A percentile compares a stretch with the other conserved stretches of the same genome.
Conservation (phyloP, 2,113 vertebrate genomes). For the Furnarius figulus region DNA sequence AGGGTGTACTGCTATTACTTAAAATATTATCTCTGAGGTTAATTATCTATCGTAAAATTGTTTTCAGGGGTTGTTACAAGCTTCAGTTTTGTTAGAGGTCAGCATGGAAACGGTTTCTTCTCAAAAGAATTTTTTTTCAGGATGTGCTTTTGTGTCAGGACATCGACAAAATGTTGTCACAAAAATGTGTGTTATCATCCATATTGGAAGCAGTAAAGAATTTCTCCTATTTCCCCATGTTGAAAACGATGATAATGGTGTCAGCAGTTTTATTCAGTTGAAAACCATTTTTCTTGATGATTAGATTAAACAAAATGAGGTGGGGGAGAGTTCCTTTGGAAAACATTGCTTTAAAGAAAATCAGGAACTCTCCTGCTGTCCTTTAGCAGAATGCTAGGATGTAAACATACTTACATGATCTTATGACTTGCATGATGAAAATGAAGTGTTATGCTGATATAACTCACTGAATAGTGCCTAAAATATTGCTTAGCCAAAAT, state of each 20-base stretch:
- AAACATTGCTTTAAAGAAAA: constrained; percentile 25
- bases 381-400: background rate
- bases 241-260: background rate
- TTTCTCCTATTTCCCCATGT: background rate
- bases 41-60: background rate
- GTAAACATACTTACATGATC: background rate
- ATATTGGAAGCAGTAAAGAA: constrained; percentile 45
- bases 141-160: background rate
- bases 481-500: background rate
- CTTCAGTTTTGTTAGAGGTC: background rate
- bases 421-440: background rate
- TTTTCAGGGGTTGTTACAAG: background rate
- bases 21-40: background rate
- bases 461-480: background rate
- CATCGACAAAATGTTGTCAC: background rate
- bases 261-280: constrained; percentile 45
- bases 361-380: background rate
- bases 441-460: background rate
- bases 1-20: background rate
- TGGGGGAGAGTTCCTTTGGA: background rate
- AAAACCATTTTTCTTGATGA: constrained; percentile 50
- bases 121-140: background rate
- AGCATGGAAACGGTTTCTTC: background rate
- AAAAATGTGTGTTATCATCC: constrained; percentile 16
- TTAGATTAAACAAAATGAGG: constrained; percentile 30